These are phyloP conservation scores for Agrochola macilenta DNA, from an alignment of 2,888 invertebrate genomes.

Conservation along the genomic window DNA sequence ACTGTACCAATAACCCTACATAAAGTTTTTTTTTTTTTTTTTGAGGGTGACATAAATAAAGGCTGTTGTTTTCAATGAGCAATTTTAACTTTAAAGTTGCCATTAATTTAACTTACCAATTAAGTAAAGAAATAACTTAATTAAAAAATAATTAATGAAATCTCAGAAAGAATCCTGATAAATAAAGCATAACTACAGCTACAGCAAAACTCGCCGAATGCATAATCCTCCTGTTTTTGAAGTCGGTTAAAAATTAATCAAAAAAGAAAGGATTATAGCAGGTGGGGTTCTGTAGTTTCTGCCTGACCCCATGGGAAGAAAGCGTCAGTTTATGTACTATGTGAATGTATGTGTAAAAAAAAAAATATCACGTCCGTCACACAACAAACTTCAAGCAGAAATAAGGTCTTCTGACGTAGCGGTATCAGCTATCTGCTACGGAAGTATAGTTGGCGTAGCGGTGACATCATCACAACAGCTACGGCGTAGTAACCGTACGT, in stretches of 20 bases:
- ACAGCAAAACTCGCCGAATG: background rate
- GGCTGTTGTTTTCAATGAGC: background rate
- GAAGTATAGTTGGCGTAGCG: slow-evolving; percentile 23
- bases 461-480: slow-evolving; percentile 26
- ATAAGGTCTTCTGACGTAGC: slow-evolving; percentile 13
- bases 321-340: background rate
- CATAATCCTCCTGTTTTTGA: background rate
- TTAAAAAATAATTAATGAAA: background rate
- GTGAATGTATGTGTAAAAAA: background rate
- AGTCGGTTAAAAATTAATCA: background rate
- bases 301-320: no score
- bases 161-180: background rate
- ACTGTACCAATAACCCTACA: no score
- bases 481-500: slow-evolving; percentile 33
- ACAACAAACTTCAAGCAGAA: no score
- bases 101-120: background rate
- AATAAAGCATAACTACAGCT: background rate
- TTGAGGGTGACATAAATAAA: no score
- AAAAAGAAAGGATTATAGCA: background rate
- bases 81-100: background rate
- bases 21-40: no score
- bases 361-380: background rate
- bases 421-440: slow-evolving; percentile 9
- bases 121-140: background rate
- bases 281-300: background rate